Evolutionary conservation across 2,797 vertebrate genomes (phyloP), one percentile per base, ranked within the genome.

Genomic region (Silurus aristotelis): DNA sequence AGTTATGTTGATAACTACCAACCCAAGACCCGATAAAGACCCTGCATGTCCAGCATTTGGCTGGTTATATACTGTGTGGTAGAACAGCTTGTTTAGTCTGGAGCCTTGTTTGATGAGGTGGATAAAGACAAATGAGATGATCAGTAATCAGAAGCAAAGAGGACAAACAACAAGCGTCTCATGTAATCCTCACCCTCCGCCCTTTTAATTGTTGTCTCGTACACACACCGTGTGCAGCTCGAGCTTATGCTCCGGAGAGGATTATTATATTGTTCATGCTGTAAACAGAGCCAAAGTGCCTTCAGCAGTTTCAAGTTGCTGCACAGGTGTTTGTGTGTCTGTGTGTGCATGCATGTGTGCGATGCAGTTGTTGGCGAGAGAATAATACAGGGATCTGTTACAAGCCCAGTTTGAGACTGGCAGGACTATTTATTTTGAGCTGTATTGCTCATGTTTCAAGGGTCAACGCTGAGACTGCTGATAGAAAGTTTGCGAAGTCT

Each of bases 381-480:
- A 80, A 55, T 63, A 68, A 14, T 73, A 10, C 20, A n/a, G 61
- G 76, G 82, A 76, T 87, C 76, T 27, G 77, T 87, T 86, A 85
- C 80, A 72, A 77, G 58, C 73, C 67, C 71, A 43, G 68, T 73
- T 85, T 81, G 72, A 17, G 66, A 67, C 76, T 5, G 31, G 1
- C 43, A 9, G 85, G 81, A 85, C 71, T 79, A 83, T 83, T 84
- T 87, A 82, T 89, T 76, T 88, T 71, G 13, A 83, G 78, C 43
- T 61, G 58, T 68, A 73, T 71, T 17, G 20, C 70, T 80, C 72
- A 31, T 48, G 22, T 86, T 48, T 60, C 46, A 63, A 55, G 61
- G 70, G 79, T 83, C 86, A 85, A 61, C 77, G n/a, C 55, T 20
- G 43, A 88, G 70, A 91, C 76, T 91, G 86, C 6, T 52, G 48